Evolutionary conservation across 2,888 invertebrate genomes (phyloP).

Genomic region (Cephus pygmeus): DNA sequence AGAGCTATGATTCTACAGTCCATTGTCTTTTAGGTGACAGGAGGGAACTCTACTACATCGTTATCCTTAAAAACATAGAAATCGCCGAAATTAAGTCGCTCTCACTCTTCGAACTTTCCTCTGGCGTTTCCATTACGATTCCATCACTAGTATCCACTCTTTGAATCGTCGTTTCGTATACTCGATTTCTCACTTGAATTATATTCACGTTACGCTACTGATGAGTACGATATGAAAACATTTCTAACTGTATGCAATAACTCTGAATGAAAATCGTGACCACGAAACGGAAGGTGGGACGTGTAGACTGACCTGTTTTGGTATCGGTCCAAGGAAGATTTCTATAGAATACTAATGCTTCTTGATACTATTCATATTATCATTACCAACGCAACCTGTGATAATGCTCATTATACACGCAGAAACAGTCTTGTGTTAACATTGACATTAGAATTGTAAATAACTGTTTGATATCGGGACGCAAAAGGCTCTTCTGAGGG

Average conservation of each 20-base stretch:
- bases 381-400: not conserved
- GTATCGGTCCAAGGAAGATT: not conserved
- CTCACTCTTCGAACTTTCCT: not conserved
- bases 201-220: not conserved
- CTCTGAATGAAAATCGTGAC: not conserved
- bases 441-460: not conserved
- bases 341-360: conserved; percentile 4
- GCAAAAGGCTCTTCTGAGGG: not conserved
- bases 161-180: not conserved
- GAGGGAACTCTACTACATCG: not conserved
- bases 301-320: not conserved
- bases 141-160: not conserved
- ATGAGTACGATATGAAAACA: not conserved
- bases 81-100: not conserved
- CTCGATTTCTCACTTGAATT: not conserved
- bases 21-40: not conserved
- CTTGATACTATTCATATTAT: not conserved
- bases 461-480: not conserved
- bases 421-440: not conserved
- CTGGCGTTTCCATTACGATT: not conserved
- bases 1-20: not conserved
- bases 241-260: not conserved
- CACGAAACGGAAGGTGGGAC: not conserved
- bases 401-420: not conserved
- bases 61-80: not conserved